A percentile compares a stretch with the other conserved stretches of the same genome.
These are phyloP conservation scores for Rhabdornis inornatus DNA, from an alignment of 2,113 vertebrate genomes.

Conservation along the genomic window DNA sequence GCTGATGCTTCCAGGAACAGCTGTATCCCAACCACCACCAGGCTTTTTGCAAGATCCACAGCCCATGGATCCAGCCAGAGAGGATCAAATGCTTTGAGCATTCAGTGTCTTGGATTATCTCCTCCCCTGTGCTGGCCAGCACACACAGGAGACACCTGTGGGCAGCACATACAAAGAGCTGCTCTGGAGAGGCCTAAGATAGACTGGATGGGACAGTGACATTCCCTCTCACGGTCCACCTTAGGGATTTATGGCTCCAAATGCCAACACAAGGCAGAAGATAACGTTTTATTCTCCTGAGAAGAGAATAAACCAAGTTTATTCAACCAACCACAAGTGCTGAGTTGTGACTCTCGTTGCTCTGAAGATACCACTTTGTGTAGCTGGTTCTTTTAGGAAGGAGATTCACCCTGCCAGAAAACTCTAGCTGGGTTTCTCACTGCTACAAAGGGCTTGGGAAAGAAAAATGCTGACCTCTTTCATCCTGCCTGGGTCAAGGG, in stretches of 20 bases:
- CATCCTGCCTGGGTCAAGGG: slow-evolving; percentile 8
- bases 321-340: neutral
- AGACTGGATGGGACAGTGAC: neutral
- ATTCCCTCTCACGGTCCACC: neutral
- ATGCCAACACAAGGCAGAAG: neutral
- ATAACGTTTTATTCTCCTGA: neutral
- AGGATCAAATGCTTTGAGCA: neutral
- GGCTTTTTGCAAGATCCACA: neutral
- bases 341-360: neutral
- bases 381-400: neutral
- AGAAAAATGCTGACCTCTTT: neutral
- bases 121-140: neutral
- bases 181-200: neutral
- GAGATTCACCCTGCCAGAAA: neutral
- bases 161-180: neutral
- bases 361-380: neutral
- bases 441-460: neutral
- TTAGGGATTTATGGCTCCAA: neutral
- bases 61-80: neutral
- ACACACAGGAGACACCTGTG: neutral
- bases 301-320: neutral
- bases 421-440: neutral
- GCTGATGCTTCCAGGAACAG: neutral
- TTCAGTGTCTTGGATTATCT: neutral
- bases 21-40: neutral